Evolutionary conservation across 2,113 vertebrate genomes (phyloP).

Genomic region (Pongo abelii): DNA sequence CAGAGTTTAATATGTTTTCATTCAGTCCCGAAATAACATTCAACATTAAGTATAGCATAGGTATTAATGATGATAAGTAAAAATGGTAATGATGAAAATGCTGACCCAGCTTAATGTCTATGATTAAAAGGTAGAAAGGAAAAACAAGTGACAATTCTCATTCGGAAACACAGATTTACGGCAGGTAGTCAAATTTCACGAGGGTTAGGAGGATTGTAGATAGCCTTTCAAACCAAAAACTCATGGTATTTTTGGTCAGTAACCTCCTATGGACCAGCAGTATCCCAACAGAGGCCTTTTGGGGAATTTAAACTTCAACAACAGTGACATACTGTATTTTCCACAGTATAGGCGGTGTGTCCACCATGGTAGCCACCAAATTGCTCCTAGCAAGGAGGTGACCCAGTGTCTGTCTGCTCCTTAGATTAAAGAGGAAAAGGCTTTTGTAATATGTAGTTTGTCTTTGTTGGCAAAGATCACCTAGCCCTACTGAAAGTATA

Average conservation of each 20-base stretch:
- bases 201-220: neutral
- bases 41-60: neutral
- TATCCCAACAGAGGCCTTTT: neutral
- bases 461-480: neutral
- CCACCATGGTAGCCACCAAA: neutral
- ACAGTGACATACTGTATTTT: neutral
- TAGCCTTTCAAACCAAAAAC: neutral
- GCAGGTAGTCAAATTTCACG: neutral
- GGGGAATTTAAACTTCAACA: neutral
- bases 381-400: neutral
- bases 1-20: conserved; percentile 16
- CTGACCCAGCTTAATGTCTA: neutral
- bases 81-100: conserved; percentile 36
- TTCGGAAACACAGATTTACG: neutral
- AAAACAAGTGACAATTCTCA: neutral
- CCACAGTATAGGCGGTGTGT: neutral
- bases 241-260: neutral
- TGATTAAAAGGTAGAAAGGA: neutral
- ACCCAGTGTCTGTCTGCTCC: neutral
- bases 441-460: neutral
- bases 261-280: neutral
- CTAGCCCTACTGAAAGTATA: neutral
- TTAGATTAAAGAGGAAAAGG: neutral
- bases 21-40: neutral
- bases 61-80: neutral